Evolutionary conservation across 2,113 vertebrate species (phyloP), one percentile per base, ranked within the genome.

Genomic region (Heterotilapia buettikoferi): DNA sequence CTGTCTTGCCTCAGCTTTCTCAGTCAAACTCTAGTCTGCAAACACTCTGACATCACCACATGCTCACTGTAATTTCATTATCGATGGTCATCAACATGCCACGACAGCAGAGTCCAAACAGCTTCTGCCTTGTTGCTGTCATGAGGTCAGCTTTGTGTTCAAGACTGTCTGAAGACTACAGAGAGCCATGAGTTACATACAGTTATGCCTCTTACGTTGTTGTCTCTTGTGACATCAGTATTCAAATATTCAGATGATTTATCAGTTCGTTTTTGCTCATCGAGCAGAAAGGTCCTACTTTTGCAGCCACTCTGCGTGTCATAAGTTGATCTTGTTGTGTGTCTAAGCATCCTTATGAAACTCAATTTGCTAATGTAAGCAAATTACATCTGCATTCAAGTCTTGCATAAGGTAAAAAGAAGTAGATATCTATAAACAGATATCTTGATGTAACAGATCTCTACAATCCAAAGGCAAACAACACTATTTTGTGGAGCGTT

Each of bases 21-120:
- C 16, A 2, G 66, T 45, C 68, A 11, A 19, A 29, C 50, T 59
- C 57, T 10, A 7, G 71, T 13, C 78, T 89, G 80, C 87, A 84
- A 86, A 57, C 19, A 14, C 40, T 43, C 40, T 85, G 88, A 90
- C 91, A 88, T 89, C 93, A 86, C 88, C 87, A 4, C 91, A 84
- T 92, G 92, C 87, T 92, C 52, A 2, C n/a, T 54, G 78, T 91
- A 91, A 96, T 87, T 21, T 86, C 36, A 84, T 95, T 93, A 93
- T 33, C 12, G 5, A 5, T 2, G 68, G 31, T 59, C 71, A 7
- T 8, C 85, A 36, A 47, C 56, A 43, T 89, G 92, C 91, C 88
- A 79, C 40, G 66, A 2, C 88, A 86, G 92, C 95, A 84, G 13
- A 29, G 84, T 18, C 50, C 82, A 40, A 68, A 96, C 91, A 96